Evolutionary conservation across 2,888 invertebrate genomes (phyloP), one percentile per base, ranked within the genome.

Genomic region (Sthenelais limicola): DNA sequence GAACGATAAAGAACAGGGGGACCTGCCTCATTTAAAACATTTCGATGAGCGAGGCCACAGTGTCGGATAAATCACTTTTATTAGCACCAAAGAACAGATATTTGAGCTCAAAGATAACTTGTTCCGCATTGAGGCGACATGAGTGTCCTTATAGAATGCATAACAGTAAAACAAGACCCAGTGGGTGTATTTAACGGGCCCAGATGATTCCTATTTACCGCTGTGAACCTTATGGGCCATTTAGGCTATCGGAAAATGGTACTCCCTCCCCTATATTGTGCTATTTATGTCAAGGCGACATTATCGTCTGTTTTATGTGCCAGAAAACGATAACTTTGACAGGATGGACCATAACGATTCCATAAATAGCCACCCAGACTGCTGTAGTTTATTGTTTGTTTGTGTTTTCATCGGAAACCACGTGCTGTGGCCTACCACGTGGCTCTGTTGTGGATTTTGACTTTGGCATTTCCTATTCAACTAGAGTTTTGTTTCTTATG

Each of bases 21-120:
- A 18, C 49, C 49, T 24, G 7, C 9, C 49, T 21, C 49, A 12
- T 5, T 5, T 24, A 5, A 26, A n/a, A 9, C 49, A 49, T n/a
- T 49, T 7, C 4, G n/a, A n/a, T 5, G 21, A n/a, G 49, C n/a
- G n/a, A 26, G 9, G n/a, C 21, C 7, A n/a, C 18, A 32, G 15
- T 32, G 18, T 52, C 33, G 56, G 56, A 56, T 56, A 56, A 56
- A 56, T 56, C 56, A 56, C 56, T 56, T 56, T 56, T 56, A 56
- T 56, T 56, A 33, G 56, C 33, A 15, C 30, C 32, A 56, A 56
- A 33, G 33, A 43, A 56, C 56, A 33, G 56, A 56, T 56, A 56
- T 56, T 32, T 32, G 56, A 56, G 56, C 56, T 28, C 56, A 56
- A 30, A 56, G 56, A 56, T 56, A 21, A n/a, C 56, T 4, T 15